phyloP scores from a whole-genome alignment of 2,888 invertebrate genomes.

The Macaria notata region DNA sequence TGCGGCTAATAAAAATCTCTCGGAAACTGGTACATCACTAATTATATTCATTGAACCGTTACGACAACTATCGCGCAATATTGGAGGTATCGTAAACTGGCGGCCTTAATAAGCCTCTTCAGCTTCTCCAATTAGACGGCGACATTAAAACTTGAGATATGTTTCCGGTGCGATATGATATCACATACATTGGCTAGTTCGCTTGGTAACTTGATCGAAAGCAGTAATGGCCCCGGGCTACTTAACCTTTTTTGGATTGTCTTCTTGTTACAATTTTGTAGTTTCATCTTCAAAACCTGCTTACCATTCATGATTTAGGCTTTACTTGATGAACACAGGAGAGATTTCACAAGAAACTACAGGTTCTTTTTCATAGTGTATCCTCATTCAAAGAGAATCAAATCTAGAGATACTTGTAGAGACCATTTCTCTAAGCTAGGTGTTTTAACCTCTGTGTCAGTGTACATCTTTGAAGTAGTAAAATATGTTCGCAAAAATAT shows the following conservation, averaged over 20 bases:
- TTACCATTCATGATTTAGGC: too few relatives aligned
- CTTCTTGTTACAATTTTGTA: neutral
- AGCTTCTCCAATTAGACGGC: conserved; percentile 55
- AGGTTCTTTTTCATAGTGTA: too few relatives aligned
- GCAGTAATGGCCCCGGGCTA: conserved; percentile 25
- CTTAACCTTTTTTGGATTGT: conserved; percentile 25
- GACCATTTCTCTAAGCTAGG: too few relatives aligned
- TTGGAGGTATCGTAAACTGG: conserved; percentile 35
- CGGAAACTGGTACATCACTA: conserved; percentile 50
- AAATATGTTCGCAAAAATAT: too few relatives aligned
- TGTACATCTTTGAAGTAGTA: too few relatives aligned
- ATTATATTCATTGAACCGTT: conserved; percentile 50
- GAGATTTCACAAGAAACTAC: too few relatives aligned
- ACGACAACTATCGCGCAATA: conserved; percentile 40
- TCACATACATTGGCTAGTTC: conserved; percentile 34
- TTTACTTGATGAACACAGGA: too few relatives aligned
- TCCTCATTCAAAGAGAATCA: too few relatives aligned
- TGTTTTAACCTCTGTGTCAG: too few relatives aligned
- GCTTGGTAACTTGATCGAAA: conserved; percentile 37
- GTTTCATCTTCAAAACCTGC: too few relatives aligned
- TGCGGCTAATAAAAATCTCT: conserved; percentile 35
- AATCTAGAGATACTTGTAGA: too few relatives aligned
- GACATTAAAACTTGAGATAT: conserved; percentile 62
- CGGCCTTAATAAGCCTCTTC: conserved; percentile 35
- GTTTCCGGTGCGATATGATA: conserved; percentile 69